Evolutionary conservation across 2,797 vertebrate genomes (phyloP), one percentile per base, ranked within the genome.

Genomic region (Miichthys miiuy): DNA sequence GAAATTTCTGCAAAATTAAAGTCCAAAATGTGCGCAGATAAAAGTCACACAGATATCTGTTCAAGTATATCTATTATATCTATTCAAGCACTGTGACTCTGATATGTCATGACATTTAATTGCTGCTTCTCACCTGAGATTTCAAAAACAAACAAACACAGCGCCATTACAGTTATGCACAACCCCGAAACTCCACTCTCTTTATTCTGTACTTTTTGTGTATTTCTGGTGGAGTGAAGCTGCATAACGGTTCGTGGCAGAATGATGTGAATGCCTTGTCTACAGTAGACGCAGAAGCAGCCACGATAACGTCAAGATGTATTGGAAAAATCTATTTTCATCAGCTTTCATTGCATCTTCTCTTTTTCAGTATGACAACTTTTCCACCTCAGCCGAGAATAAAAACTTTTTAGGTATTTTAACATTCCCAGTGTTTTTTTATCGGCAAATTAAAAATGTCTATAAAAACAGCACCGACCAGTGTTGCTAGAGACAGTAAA

Each of bases 51-150:
- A 11, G 6, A 68, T n/a, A 70, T 50, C 18, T 46, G 46, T n/a
- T 68, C 6, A 55, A 51, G 10, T 38, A 38, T 9, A 38, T 38
- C 34, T 38, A 38, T 38, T 13, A 62, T 30, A 50, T 73, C 66
- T 27, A 77, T 68, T 77, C 0, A 0, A 3, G 42, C 34, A 58
- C 14, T 13, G 5, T 17, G 38, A 17, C 55, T 17, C 14, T 4
- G 34, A 78, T 57, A 72, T 38, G 41, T 42, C 11, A n/a, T 10
- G 3, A 58, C 10, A 50, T 77, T 72, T 62, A 38, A 77, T 62
- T 68, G 44, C 44, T 34, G 63, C 56, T 42, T 60, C 25, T 30
- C 64, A 57, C 38, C 20, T 48, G n/a, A 18, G 23, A 61, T 38
- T 38, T 9, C 9, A 38, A 38, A 38, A 38, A 38, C 34, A 38